Percentiles rank a stretch among this genome's conserved stretches.
Conservation (phyloP, 2,797 vertebrate species). For the Chelon auratus region DNA sequence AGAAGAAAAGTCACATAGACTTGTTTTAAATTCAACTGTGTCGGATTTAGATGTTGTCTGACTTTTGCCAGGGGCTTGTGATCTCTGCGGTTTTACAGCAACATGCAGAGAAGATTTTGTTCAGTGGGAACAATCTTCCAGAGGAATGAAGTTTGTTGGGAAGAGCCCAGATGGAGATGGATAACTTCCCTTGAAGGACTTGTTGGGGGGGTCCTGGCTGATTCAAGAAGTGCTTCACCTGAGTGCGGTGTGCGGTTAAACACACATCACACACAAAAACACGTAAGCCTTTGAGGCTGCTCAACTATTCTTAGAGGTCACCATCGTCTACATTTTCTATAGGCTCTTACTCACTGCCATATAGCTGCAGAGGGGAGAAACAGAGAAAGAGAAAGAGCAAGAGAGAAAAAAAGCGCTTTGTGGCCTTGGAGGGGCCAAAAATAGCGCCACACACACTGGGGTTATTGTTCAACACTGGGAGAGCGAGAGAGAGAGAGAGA, state of each 20-base stretch:
- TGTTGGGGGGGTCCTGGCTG: constrained; percentile 16
- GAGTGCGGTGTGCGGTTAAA: constrained; percentile 45
- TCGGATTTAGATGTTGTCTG: constrained; percentile 9
- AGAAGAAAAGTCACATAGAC: background rate
- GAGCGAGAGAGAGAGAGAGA: constrained; percentile 38
- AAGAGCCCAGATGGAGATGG: constrained; percentile 48
- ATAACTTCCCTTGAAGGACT: constrained; percentile 33
- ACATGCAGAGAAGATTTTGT: constrained; percentile 20
- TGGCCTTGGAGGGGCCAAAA: constrained; percentile 81
- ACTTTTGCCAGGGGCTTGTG: background rate
- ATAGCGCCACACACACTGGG: constrained; percentile 78
- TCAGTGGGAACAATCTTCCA: constrained; percentile 21
- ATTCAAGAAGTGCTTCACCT: constrained; percentile 40
- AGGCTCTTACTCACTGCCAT: constrained; percentile 45
- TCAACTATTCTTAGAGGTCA: constrained; percentile 64
- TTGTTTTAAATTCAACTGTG: background rate
- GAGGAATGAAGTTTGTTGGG: constrained; percentile 29
- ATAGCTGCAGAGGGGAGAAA: constrained; percentile 30
- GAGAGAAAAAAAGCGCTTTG: constrained; percentile 53
- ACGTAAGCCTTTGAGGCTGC: constrained; percentile 20
- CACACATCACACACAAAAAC: constrained; percentile 45
- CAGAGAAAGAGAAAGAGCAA: constrained; percentile 39
- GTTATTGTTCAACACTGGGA: constrained; percentile 81
- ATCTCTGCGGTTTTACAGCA: constrained; percentile 1
- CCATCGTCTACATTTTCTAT: constrained; percentile 54